Conservation (phyloP, 2,888 invertebrate genomes). For the Pseudococcus longispinus region DNA sequence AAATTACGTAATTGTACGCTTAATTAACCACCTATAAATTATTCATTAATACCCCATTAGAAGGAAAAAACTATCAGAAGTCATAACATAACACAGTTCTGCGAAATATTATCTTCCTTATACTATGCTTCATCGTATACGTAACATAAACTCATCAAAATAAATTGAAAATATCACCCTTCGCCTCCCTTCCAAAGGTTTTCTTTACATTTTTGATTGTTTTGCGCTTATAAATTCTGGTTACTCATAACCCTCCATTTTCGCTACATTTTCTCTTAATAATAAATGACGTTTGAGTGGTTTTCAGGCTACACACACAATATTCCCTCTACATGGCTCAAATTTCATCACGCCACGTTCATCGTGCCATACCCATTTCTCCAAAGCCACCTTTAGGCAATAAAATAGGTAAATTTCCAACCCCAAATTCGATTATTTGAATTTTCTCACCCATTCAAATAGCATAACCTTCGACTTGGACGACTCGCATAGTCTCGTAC, state of each 20-base stretch:
- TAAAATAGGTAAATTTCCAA: background rate
- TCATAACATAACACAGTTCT: too few species aligned
- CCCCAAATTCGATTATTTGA: background rate
- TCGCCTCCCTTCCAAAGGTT: background rate
- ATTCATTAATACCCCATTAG: too few species aligned
- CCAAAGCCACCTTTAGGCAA: background rate
- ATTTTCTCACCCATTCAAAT: background rate
- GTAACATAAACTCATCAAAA: slow-evolving; percentile 29
- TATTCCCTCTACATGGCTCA: background rate
- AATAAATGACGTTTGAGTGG: slow-evolving; percentile 24
- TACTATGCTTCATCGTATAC: too few species aligned
- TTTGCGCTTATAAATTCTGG: background rate
- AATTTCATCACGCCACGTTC: background rate
- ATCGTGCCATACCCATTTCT: background rate
- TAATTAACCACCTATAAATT: too few species aligned
- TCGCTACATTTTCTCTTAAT: background rate
- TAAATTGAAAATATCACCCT: slow-evolving; percentile 13
- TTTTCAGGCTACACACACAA: background rate
- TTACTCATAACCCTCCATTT: background rate
- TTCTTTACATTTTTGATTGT: background rate
- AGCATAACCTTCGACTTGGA: background rate
- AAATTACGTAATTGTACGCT: too few species aligned
- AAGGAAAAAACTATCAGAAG: too few species aligned
- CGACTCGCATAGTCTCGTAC: background rate
- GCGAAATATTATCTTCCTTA: too few species aligned